Evolutionary conservation across 2,888 invertebrate species (phyloP), one percentile per base, ranked within the genome.

Genomic region (Brenthis daphne): DNA sequence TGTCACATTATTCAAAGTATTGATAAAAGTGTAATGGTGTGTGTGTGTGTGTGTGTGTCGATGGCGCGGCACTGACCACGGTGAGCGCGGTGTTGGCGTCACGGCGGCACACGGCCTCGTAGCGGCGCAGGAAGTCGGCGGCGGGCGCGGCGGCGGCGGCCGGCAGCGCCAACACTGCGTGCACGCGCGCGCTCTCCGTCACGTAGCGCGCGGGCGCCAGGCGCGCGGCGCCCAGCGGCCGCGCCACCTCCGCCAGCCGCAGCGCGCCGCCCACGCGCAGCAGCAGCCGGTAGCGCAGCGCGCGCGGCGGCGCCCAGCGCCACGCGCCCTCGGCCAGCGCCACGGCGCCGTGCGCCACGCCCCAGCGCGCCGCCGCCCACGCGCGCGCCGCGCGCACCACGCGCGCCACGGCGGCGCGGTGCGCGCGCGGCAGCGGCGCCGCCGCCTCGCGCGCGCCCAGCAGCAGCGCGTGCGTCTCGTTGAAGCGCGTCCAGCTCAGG

Each of bases 201-300:
- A 99, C 99, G 89, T 99, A 99, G 0, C 98, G 99, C 83, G 98
- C 97, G 1, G 97, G 96, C 53, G 98, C 94, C 70, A 99, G 95
- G 83, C 99, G 98, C 11, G 98, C 97, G 70, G 96, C 95, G 16
- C 98, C 98, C 67, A 99, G 90, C 14, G 97, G 96, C 75, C 98
- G 96, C 65, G 96, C 95, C 54, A 97, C 94, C 90, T 98, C 96
- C 75, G 98, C 94, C 79, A 97, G 73, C 20, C 71, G 43, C 61
- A 70, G 53, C 65, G 96, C 64, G 96, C 65, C 96, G 94, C 90
- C 97, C 96, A 75, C 97, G 94, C 98, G 94, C 79, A 97, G 67
- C 55, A 72, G 65, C 58, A 69, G 50, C 57, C 70, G 63, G 57
- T 68, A 65, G 67, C 73, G 65, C 64, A 70, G 55, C 51, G 37